Conservation (phyloP, 2,797 vertebrate genomes). For the Platyrinchus mystaceus region DNA sequence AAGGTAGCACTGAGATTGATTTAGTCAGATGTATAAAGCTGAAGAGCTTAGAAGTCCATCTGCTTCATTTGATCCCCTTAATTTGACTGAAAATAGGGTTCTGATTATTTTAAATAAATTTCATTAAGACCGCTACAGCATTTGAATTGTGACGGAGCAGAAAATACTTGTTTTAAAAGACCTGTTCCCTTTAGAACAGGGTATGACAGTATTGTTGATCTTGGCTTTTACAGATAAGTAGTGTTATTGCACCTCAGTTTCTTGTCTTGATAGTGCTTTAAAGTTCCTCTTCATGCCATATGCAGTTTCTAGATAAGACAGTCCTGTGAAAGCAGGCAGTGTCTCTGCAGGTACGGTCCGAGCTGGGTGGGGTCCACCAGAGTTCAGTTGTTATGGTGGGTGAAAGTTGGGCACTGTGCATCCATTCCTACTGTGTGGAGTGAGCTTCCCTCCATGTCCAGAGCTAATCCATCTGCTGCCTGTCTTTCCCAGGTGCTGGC, state of each 20-base stretch:
- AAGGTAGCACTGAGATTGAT: not conserved
- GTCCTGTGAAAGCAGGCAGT: not conserved
- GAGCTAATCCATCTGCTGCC: not conserved
- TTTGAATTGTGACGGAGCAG: not conserved
- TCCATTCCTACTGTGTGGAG: rapidly evolving
- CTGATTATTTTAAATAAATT: not conserved
- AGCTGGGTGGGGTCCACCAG: not conserved
- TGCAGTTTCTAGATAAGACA: not conserved
- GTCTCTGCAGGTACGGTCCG: not conserved
- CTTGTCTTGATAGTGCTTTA: not conserved
- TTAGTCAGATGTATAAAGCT: not conserved
- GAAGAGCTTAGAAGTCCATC: not conserved
- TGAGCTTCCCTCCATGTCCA: not conserved
- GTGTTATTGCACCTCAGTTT: not conserved
- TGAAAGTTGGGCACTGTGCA: rapidly evolving
- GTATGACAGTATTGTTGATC: not conserved
- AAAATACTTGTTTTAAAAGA: not conserved
- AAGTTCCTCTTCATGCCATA: not conserved
- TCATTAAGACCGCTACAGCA: not conserved
- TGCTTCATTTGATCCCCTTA: not conserved
- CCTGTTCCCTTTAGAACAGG: not conserved
- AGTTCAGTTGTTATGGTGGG: not conserved
- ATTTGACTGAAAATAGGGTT: not conserved
- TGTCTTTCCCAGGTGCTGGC: constrained; percentile 86
- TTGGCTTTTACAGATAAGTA: not conserved